Base-by-base conservation (phyloP, 2,888 invertebrate species). In the Clostera curtula region DNA sequence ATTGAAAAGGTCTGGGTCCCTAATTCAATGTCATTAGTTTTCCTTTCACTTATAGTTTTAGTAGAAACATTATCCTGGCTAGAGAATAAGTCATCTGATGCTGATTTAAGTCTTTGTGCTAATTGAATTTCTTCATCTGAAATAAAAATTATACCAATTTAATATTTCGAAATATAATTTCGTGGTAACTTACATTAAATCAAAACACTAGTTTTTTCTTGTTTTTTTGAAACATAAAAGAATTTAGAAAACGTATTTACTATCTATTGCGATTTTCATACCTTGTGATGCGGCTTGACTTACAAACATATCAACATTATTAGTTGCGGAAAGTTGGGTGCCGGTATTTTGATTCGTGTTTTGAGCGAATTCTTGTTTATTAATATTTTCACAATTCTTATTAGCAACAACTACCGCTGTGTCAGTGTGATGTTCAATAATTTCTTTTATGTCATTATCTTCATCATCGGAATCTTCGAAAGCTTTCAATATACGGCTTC, bases 381-480 rank as follows among this genome's bases (percentile, higher is more conserved):
- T n/a, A n/a, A n/a, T n/a, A n/a, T n/a, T n/a, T n/a, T n/a, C n/a
- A n/a, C n/a, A n/a, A n/a, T n/a, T n/a, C n/a, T n/a, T n/a, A n/a
- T n/a, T n/a, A n/a, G n/a, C n/a, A n/a, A n/a, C n/a, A n/a, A n/a
- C n/a, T n/a, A n/a, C n/a, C n/a, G n/a, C n/a, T n/a, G n/a, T n/a
- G n/a, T n/a, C n/a, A n/a, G n/a, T n/a, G n/a, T n/a, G n/a, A n/a
- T n/a, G n/a, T n/a, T 21, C 28, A 28, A 18, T 12, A 30, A 13
- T 29, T 7, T 5, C 9, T 35, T 40, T 41, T 4, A 24, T 20
- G 9, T 15, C 15, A 12, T 4, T 3, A 11, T 56, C 56, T 42
- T 83, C 83, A 38, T 82, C 80, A 52, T 82, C 83, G 1, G 83
- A 82, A 51, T 82, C 82, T 52, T 79, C 80, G 52, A 83, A 83